phyloP scores from a whole-genome alignment of 2,113 vertebrate species.

The Callionymus lyra region DNA sequence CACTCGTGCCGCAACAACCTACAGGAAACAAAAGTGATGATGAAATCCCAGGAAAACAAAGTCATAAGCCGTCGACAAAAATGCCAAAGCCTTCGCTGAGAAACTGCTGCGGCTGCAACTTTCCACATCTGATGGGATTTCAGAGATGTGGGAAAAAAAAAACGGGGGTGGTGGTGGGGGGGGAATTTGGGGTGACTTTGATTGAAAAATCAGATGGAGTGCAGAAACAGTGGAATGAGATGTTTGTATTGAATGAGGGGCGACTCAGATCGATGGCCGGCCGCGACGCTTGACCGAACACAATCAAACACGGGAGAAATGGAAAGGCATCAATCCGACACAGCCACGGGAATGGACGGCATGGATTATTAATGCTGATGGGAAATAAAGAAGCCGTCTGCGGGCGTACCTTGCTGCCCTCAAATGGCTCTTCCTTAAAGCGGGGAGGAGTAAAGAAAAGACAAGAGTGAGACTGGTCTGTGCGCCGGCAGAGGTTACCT shows the following conservation, averaged over 20 bases:
- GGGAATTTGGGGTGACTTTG: conserved; percentile 1
- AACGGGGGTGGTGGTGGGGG: too few relatives aligned
- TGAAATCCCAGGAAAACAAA: conserved; percentile 1
- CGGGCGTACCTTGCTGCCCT: conserved; percentile 69
- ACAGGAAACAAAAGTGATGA: background rate
- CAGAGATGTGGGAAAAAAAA: conserved; percentile 5
- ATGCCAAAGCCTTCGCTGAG: conserved; percentile 8
- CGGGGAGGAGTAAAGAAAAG: conserved; percentile 51
- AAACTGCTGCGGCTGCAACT: conserved; percentile 2
- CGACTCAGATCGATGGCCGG: conserved; percentile 31
- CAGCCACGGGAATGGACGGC: conserved; percentile 32
- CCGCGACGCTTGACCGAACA: conserved; percentile 29
- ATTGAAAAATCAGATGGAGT: conserved; percentile 29
- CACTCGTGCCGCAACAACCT: background rate
- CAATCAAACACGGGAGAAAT: conserved; percentile 37
- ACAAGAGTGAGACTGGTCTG: conserved; percentile 37
- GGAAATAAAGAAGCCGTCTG: conserved; percentile 26
- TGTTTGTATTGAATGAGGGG: conserved; percentile 38
- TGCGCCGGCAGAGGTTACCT: conserved; percentile 32
- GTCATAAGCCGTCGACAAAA: conserved; percentile 2
- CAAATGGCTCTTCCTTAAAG: conserved; percentile 74
- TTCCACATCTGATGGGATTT: conserved; percentile 7
- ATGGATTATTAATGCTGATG: conserved; percentile 46
- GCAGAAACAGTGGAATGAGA: conserved; percentile 37
- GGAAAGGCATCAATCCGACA: conserved; percentile 33